Base-by-base conservation (phyloP, 2,888 invertebrate genomes). In the Antitype chi region DNA sequence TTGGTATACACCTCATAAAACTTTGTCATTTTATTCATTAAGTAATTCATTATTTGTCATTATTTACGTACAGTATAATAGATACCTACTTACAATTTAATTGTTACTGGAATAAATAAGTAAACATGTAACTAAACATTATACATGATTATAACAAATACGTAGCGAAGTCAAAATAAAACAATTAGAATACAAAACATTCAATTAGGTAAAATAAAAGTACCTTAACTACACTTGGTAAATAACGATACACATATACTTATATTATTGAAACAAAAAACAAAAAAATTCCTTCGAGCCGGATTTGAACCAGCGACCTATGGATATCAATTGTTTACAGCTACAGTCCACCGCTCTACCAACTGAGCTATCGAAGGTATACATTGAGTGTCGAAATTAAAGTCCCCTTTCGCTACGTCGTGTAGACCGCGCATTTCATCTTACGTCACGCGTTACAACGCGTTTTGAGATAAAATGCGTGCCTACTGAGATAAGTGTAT, bases 221-320 rank as follows among this genome's bases (percentile, higher is more conserved):
- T 1, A 53, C 3, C 2, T 9, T 17, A 32, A 32, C n/a, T 38
- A 28, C 4, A 72, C 1, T 28, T 25, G 0, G 2, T 15, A n/a
- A 69, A 25, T 25, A 72, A 72, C 4, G 5, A 23, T 53, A 7
- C 20, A 17, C 7, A 64, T 4, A 7, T 5, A 62, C 2, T 47
- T 64, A 32, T n/a, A 25, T 25, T 17, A 55, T 17, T 17, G 5
- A 55, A 55, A 11, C 0, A 15, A 38, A 49, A 15, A 38, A 49
- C 67, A 89, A 92, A 92, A 92, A 90, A 81, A n/a, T 70, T 97
- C 97, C 97, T 97, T 97, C 97, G 97, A 97, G 97, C 97, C 97
- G 97, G 97, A 97, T 97, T 97, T 97, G 97, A 97, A 97, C 97
- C 97, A 97, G 97, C 97, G 97, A 97, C 97, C 97, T 97, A 97